These are phyloP conservation scores for Tragopan temminckii DNA, from an alignment of 2,797 vertebrate species.

Conservation along the genomic window DNA sequence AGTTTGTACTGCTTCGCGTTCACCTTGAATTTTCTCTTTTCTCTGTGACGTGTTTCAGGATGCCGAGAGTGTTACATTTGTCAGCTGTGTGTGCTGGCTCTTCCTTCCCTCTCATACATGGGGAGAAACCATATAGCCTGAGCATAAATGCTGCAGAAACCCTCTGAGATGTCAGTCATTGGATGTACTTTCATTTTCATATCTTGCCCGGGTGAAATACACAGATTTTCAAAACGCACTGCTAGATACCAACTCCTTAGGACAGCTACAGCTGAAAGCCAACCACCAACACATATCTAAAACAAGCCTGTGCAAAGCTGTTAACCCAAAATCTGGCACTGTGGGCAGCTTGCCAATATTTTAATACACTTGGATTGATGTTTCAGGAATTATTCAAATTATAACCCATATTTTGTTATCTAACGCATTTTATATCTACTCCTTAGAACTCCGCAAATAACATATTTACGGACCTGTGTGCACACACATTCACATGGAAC, in stretches of 20 bases:
- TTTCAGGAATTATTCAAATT: not conserved
- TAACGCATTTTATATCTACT: not conserved
- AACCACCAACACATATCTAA: not conserved
- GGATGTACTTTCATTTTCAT: not conserved
- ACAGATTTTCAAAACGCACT: not conserved
- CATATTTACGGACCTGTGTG: not conserved
- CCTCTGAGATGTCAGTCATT: not conserved
- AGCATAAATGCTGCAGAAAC: not conserved
- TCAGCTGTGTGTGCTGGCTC: not conserved
- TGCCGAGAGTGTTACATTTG: not conserved
- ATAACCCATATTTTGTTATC: not conserved
- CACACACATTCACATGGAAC: fast-evolving
- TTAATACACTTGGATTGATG: not conserved
- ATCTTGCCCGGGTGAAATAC: not conserved
- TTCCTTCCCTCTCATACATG: not conserved
- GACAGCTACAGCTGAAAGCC: not conserved
- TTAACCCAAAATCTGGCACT: not conserved
- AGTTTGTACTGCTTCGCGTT: not conserved
- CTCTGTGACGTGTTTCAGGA: not conserved
- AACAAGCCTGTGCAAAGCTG: not conserved
- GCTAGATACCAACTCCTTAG: not conserved
- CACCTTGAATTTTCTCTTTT: not conserved
- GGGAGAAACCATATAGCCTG: not conserved
- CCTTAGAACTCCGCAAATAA: not conserved
- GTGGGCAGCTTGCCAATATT: not conserved